A percentile compares a stretch with the other conserved stretches of the same genome.
Conservation (phyloP, 2,113 vertebrate species). For the Solea senegalensis region DNA sequence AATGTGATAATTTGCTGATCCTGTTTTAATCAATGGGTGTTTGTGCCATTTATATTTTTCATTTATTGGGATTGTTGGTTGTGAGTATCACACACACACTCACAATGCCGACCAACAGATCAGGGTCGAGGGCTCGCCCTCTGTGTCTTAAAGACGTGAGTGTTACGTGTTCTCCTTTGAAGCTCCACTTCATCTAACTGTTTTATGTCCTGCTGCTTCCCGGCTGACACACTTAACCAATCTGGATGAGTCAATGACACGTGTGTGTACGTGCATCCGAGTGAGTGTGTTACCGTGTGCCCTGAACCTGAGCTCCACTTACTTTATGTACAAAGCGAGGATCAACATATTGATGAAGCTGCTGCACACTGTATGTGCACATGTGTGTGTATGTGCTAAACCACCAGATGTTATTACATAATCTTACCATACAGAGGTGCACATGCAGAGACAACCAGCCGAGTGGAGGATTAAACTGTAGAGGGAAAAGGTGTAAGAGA, state of each 20-base stretch:
- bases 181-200: neutral
- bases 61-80: too few species aligned
- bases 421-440: neutral
- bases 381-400: conserved; percentile 1
- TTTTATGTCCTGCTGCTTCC: neutral
- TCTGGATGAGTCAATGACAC: neutral
- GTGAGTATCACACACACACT: neutral
- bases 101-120: conserved; percentile 4
- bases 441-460: neutral
- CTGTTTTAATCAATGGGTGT: neutral
- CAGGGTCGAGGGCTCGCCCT: neutral
- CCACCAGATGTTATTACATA: conserved; percentile 26
- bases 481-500: neutral
- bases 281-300: neutral
- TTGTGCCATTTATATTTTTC: neutral
- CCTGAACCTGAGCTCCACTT: neutral
- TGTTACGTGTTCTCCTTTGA: neutral
- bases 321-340: conserved; percentile 12
- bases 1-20: too few species aligned
- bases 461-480: conserved; percentile 11
- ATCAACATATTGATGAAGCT: conserved; percentile 20
- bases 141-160: neutral
- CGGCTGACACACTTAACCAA: neutral
- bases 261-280: neutral
- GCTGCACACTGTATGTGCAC: neutral